Evolutionary conservation across 2,113 vertebrate genomes (phyloP), one percentile per base, ranked within the genome.

Genomic region (Nanorana parkeri): DNA sequence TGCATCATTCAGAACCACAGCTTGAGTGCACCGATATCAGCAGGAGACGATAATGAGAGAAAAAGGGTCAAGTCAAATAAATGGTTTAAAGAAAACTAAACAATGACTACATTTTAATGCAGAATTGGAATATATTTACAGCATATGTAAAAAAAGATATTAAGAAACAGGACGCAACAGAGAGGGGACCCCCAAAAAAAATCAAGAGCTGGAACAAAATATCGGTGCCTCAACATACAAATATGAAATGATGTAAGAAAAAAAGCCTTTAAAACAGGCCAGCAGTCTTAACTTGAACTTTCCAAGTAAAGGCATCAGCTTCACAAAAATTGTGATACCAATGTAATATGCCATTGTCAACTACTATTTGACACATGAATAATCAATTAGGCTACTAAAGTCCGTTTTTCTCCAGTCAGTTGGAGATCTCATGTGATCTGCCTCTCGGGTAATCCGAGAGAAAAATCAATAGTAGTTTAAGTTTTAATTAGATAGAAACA

Each of bases 221-320:
- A 76, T 3, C 15, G 68, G 84, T 86, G 81, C 87, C 88, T 86
- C 85, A 77, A 88, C 87, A 91, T 87, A 91, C 86, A 91, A 90
- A 90, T 81, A 84, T 85, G 69, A 85, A 67, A 86, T 65, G 72
- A 90, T 74, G 80, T 87, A 88, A 86, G 80, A 92, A 90, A 87
- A 85, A 87, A 85, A 80, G 91, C 92, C 94, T 94, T 89, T 94
- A 93, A 93, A 95, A 94, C 92, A 93, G 94, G 90, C 93, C 91
- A 83, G 68, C 64, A 84, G 86, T 89, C 87, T 87, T 60, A 92
- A 92, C 78, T 89, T 94, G 91, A 81, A 92, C 84, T 92, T 90
- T 90, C 90, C 93, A 93, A 93, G 89, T 90, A 93, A 91, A 88
- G 89, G 88, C 88, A 91, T 90, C 88, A 93, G 89, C 87, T 88